These are phyloP conservation scores for Bombus affinis DNA, from an alignment of 1,140 invertebrate species.

Conservation along the genomic window DNA sequence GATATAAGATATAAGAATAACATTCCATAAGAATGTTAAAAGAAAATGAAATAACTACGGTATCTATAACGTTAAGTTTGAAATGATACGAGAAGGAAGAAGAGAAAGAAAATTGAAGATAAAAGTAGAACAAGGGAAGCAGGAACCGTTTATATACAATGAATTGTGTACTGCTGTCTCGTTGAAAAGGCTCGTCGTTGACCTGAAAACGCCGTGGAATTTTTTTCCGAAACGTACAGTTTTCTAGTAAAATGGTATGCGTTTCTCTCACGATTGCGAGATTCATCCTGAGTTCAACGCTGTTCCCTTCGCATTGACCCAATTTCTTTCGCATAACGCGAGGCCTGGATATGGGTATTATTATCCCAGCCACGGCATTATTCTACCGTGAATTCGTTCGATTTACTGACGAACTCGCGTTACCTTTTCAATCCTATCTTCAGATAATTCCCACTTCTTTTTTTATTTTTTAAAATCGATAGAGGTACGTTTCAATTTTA, in stretches of 20 bases:
- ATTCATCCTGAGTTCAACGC: not conserved
- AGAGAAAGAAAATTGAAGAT: not conserved
- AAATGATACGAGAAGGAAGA: not conserved
- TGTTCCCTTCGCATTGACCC: slow-evolving; percentile 50
- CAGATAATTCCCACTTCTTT: not conserved
- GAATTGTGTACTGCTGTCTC: not conserved
- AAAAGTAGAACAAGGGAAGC: not conserved
- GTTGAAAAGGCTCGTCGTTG: slow-evolving; percentile 13
- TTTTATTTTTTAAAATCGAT: not conserved
- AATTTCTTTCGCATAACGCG: slow-evolving; percentile 32
- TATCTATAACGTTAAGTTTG: not conserved
- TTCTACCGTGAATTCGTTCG: slow-evolving; percentile 4
- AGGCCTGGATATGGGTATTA: slow-evolving; percentile 42
- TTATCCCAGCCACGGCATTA: slow-evolving; percentile 28
- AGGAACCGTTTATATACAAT: not conserved
- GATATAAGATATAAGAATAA: no score
- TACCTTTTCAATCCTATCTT: not conserved
- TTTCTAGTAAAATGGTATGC: not conserved
- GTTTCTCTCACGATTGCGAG: not conserved
- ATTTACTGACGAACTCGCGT: not conserved
- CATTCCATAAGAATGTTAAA: not conserved
- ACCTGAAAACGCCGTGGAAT: not conserved
- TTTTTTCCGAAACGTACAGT: not conserved
- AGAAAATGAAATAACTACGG: no score
- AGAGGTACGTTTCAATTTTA: not conserved